Evolutionary conservation across 2,888 invertebrate genomes (phyloP), one percentile per base, ranked within the genome.

Genomic region (Arctia plantaginis): DNA sequence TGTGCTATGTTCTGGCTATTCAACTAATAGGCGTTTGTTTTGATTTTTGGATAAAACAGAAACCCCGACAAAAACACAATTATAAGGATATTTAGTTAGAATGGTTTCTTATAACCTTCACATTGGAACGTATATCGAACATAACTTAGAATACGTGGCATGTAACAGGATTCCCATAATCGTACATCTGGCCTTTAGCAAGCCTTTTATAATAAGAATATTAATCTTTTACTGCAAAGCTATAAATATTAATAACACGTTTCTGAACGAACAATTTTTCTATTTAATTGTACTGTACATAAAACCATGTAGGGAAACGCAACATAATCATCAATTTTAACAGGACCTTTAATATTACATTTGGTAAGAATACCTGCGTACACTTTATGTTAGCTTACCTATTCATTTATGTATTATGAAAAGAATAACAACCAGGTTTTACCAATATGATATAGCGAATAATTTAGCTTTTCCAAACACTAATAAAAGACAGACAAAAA

Each of bases 141-240:
- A 59, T 69, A 35, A 59, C 55, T 44, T 8, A 30, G 64, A 35
- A 30, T 62, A 18, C 55, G 74, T 65, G 69, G 62, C 64, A 73
- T 67, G 51, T 67, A 51, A 51, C 69, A 74, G 71, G 66, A 76
- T 74, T 68, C 47, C 77, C 72, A 73, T 81, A 83, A 77, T 12
- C 35, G 78, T 73, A 73, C 72, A 70, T 74, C 71, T 64, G 70
- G 71, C 55, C 59, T 71, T 76, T 72, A 41, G 27, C 69, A 72
- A 82, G 66, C 73, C 41, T 30, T 65, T 41, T 55, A 73, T 47
- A 64, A 62, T 39, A 23, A 33, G 65, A 30, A 39, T 51, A 62
- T 73, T 47, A 47, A 71, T 71, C 27, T 51, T 66, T 71, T 55
- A 55, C 30, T 35, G 39, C 12, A 35, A 0, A 30, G 30, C 33